Evolutionary conservation across 2,797 vertebrate species (phyloP).

Genomic region (Onychomys arenicola): DNA sequence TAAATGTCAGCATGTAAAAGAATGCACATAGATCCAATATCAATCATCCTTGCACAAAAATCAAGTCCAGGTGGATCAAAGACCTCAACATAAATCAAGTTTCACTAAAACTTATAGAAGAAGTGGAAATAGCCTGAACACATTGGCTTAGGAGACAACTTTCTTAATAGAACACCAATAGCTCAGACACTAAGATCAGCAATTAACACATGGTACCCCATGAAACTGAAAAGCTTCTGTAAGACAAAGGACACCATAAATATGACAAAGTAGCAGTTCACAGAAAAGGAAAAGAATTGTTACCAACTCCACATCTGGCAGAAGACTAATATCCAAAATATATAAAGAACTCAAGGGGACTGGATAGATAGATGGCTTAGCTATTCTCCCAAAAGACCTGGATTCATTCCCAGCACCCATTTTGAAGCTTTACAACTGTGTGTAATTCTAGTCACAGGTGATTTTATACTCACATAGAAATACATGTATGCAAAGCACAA

Average conservation of each 20-base stretch:
- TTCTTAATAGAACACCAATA: background rate
- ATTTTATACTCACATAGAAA: background rate
- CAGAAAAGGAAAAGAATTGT: background rate
- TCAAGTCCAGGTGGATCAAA: background rate
- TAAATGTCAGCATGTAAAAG: background rate
- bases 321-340: no score
- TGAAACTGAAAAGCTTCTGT: background rate
- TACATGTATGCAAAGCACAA: background rate
- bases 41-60: background rate
- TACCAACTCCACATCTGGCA: background rate
- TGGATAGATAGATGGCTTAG: background rate
- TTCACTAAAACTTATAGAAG: background rate
- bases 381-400: background rate
- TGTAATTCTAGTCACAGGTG: background rate
- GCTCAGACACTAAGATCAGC: background rate
- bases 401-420: background rate
- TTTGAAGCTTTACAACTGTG: background rate
- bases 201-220: background rate
- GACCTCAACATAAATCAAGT: background rate
- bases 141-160: background rate
- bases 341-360: background rate
- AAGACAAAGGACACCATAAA: background rate
- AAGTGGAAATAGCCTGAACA: background rate
- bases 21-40: background rate
- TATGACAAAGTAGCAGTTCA: background rate